Percentiles rank a stretch among this genome's conserved stretches.
phyloP scores from a whole-genome alignment of 2,113 vertebrate species.

The Narcine bancroftii region DNA sequence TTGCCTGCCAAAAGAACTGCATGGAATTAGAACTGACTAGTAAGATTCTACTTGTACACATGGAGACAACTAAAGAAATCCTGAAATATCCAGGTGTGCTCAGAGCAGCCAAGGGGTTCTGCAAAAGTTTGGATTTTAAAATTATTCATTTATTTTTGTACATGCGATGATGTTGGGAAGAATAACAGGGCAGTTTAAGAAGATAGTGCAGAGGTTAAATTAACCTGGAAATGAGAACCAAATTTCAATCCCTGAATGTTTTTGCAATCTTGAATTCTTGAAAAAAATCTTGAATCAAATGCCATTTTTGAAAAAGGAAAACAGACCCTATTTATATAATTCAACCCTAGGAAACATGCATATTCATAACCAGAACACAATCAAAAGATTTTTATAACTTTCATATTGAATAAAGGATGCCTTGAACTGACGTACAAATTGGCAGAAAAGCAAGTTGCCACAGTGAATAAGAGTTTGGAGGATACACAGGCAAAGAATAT shows the following conservation, averaged over 20 bases:
- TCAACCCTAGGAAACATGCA: not conserved
- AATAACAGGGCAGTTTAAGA: not conserved
- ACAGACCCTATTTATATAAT: not conserved
- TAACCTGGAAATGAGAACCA: not conserved
- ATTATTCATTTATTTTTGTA: too few species aligned
- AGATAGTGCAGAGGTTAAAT: not conserved
- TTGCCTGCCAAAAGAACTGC: not conserved
- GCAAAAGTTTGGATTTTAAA: too few species aligned
- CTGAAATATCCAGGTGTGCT: not conserved
- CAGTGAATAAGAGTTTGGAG: not conserved
- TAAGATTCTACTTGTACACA: not conserved
- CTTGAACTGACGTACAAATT: not conserved
- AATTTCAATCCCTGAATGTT: not conserved
- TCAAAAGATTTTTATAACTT: not conserved
- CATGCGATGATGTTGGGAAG: not conserved
- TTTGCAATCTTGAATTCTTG: not conserved
- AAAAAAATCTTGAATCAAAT: too few species aligned
- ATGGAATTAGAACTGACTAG: too few species aligned
- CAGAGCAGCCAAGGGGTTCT: not conserved
- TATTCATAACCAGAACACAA: not conserved
- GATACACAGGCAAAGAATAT: not conserved
- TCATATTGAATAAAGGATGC: not conserved
- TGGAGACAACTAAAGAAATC: not conserved
- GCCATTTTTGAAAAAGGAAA: not conserved
- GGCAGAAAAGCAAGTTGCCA: not conserved